Evolutionary conservation across 1,140 invertebrate genomes (phyloP), one percentile per base, ranked within the genome.

Genomic region (Pemphigus obesinymphae): DNA sequence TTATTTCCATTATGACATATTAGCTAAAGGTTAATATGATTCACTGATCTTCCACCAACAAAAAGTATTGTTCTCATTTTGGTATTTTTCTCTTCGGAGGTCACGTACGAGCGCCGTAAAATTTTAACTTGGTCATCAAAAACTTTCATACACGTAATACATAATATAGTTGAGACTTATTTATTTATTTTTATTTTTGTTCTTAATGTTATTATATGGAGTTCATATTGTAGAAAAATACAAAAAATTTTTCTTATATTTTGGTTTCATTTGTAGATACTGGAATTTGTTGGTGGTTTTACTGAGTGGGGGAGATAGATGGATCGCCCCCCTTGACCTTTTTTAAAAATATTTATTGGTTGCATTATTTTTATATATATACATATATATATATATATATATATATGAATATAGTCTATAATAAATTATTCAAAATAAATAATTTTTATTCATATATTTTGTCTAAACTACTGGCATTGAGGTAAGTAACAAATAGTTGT

Each of bases 1-100:
- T n/a, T n/a, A n/a, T n/a, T n/a, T n/a, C 29, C 40, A 7, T 48
- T 15, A 48, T 45, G 40, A 23, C 26, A 48, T 34, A 72, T 48
- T 72, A 45, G 68, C 23, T 7, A 72, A 72, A 72, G 23, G 68
- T 72, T 48, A 72, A 72, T 72, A 40, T 26, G 68, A 72, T 48
- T 48, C 48, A 72, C 40, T 20, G 45, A 72, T 72, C 40, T 48
- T 45, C 26, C 29, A 29, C 26, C 26, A 72, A 48, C 40, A 70
- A 70, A 45, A 26, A 13, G 5, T 70, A 45, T 70, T 70, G 37
- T 37, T 70, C 40, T 43, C 66, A n/a, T n/a, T 26, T 26, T 23
- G 23, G 17, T 43, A 43, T 70, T 26, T 68, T 68, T 20, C 20
- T 45, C 37, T 34, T n/a, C 34, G 63, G 15, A 68, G 63, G n/a